Base-by-base conservation (phyloP, 1,140 invertebrate species). In the Leptoteleia sp. region DNA sequence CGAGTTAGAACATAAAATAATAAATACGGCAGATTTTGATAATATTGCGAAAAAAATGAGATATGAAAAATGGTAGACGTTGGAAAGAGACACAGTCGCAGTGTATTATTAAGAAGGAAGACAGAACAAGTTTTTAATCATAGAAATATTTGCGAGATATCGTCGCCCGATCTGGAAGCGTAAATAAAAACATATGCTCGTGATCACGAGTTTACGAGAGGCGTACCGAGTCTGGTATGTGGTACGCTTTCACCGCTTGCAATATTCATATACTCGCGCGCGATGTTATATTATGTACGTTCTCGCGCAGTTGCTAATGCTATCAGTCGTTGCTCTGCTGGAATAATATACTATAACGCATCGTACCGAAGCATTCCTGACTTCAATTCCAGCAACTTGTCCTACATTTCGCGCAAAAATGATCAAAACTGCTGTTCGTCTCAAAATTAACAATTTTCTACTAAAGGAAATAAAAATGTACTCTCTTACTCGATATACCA, bases 181-280 rank as follows among this genome's bases (percentile, higher is more conserved):
- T 78, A 78, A 78, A 78, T 78, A 78, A 78, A 78, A 78, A 72
- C 38, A n/a, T n/a, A 59, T 65, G 52, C 67, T 57, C 59, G 61
- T 72, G 76, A 78, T 78, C 76, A 52, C 52, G 54, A 61, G 67
- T 79, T 73, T 52, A 80, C 71, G 65, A 54, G 76, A 80, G 75
- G 76, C 73, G 78, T 82, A 82, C 79, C 75, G 52, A 72, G 80
- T 79, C 80, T 84, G 83, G 82, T 86, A 86, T 86, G 84, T 82
- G 78, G 84, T 85, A 83, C 84, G 84, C 84, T 86, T 86, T 86
- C 84, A 85, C 83, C 83, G 80, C 83, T 81, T 83, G 73, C 81
- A 82, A 84, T 86, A 85, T 86, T 84, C 80, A 84, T 86, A 82
- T 76, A 72, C 50, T 68, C 31, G 55, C 50, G 37, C 45, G 64